Base-by-base conservation (phyloP, 1,140 invertebrate species). In the Zaprionus kolodkinae region DNA sequence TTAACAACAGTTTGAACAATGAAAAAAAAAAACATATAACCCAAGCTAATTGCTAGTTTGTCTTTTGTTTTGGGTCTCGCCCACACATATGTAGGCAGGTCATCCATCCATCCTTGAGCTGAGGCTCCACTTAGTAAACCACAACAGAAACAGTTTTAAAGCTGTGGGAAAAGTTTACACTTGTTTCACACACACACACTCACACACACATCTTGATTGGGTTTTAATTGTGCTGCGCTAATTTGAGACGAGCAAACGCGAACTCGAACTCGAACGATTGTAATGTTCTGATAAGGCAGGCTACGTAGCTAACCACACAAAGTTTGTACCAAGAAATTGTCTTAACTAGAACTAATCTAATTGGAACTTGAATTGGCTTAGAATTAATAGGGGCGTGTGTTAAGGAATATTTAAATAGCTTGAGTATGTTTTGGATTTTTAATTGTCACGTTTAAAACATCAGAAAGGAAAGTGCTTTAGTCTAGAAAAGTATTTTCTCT, bases 11-110 rank as follows among this genome's bases (percentile, higher is more conserved):
- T 72, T 64, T 62, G 33, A 52, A 43, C 57, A 78, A 54, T 35
- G 43, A 62, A 61, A 45, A 70, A 66, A 71, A 76, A 76, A 67
- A 76, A 69, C 67, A 67, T 17, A 69, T 43, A 79, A 72, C 74
- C 67, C 72, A 55, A 73, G 79, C 82, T 87, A 87, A 87, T 86
- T 86, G 82, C 76, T 72, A 79, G 83, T 81, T 82, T 82, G 83
- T 86, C 83, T 78, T 61, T 65, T 69, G 65, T 69, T 74, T 69
- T 55, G 50, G 40, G 33, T 15, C 40, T 79, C 72, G 81, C 81
- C 81, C 80, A 79, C 45, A 50, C 45, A 17, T 17, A 50, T 13
- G 6, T 2, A 15, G 25, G 36, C 30, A n/a, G n/a, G n/a, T n/a
- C n/a, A n/a, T n/a, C n/a, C 45, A 65, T 65, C 21, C 45, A 65